phyloP scores from a whole-genome alignment of 2,797 vertebrate species.

The Aulostomus chinensis region DNA sequence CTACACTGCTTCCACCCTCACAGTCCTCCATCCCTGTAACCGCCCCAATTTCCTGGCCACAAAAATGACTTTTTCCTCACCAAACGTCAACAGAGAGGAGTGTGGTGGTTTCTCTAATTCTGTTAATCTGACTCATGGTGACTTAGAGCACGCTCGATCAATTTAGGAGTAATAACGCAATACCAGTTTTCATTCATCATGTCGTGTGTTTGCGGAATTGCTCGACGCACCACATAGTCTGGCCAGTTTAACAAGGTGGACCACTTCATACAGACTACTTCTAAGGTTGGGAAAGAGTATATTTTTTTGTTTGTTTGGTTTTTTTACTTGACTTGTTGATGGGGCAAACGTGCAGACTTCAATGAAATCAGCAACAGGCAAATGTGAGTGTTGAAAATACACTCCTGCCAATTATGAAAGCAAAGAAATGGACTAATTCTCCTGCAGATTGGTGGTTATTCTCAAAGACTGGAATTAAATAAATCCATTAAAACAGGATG shows the following conservation, averaged over 20 bases:
- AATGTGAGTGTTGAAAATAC: conserved; percentile 43
- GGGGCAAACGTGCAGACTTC: conserved; percentile 48
- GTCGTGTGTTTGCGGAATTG: background rate
- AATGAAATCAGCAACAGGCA: conserved; percentile 43
- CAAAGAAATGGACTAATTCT: conserved; percentile 65
- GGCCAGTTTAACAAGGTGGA: conserved; percentile 12
- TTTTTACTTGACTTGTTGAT: conserved; percentile 62
- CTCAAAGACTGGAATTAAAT: conserved; percentile 48
- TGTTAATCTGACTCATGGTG: no score
- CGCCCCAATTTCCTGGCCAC: conserved; percentile 18
- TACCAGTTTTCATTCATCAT: conserved; percentile 1
- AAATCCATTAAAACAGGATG: conserved; percentile 47
- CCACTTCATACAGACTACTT: no score
- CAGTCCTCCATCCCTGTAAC: conserved; percentile 9
- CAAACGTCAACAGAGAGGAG: conserved; percentile 8
- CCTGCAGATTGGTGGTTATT: conserved; percentile 50
- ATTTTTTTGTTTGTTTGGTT: no score
- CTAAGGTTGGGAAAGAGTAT: no score
- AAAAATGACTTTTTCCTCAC: conserved; percentile 14
- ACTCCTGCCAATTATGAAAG: conserved; percentile 63
- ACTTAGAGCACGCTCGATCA: conserved; percentile 1
- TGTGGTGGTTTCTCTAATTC: background rate
- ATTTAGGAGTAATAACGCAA: background rate
- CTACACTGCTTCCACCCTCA: conserved; percentile 38
- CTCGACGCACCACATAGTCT: background rate